phyloP scores from a whole-genome alignment of 1,140 invertebrate genomes.

The Akabosia matsudoensis region DNA sequence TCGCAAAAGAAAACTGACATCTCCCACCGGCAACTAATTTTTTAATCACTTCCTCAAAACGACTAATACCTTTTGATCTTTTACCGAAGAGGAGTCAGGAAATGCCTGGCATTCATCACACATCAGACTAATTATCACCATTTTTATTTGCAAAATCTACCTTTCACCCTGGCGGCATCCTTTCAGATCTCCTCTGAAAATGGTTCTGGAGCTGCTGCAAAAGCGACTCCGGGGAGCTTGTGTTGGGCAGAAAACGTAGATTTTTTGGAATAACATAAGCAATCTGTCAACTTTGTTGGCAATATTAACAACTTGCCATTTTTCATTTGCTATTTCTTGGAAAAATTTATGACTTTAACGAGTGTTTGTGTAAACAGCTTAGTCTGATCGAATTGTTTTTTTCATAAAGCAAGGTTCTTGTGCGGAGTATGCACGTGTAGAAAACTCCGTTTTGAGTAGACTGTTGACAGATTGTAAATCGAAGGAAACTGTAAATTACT shows the following conservation, averaged over 20 bases:
- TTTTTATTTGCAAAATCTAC: not conserved
- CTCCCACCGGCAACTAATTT: not conserved
- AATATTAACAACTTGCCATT: constrained; percentile 9
- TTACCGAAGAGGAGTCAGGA: not conserved
- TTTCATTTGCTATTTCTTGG: not conserved
- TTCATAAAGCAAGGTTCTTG: too few species aligned
- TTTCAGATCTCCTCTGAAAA: too few species aligned
- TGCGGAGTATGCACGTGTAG: not conserved
- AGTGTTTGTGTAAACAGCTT: too few species aligned
- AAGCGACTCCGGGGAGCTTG: too few species aligned
- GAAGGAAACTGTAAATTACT: not conserved
- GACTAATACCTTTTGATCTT: constrained; percentile 12
- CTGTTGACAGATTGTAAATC: not conserved
- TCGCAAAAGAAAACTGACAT: not conserved
- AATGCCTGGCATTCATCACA: not conserved
- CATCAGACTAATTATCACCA: not conserved
- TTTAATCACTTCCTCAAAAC: not conserved
- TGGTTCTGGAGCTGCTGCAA: not conserved
- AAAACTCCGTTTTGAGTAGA: not conserved
- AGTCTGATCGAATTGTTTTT: too few species aligned
- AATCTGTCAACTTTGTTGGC: not conserved
- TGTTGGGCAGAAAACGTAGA: too few species aligned
- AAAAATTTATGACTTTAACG: too few species aligned
- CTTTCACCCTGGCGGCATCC: not conserved
- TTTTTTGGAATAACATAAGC: constrained; percentile 16